Evolutionary conservation across 2,888 invertebrate species (phyloP).

Genomic region (Drosophila helvetica): DNA sequence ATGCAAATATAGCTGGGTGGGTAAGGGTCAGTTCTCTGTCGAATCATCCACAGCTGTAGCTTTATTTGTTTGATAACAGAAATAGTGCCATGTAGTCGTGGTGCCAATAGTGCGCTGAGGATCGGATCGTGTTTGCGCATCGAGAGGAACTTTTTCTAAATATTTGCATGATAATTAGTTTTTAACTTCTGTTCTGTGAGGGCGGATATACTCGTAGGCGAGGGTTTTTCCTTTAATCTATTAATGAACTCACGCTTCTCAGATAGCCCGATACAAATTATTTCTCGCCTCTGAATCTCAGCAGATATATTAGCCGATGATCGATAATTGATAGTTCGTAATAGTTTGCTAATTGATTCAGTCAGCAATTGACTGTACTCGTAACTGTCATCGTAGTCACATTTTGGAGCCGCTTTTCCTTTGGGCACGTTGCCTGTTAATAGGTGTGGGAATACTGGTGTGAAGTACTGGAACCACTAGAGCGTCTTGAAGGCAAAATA

Average conservation of each 20-base stretch:
- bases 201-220: background rate
- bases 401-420: background rate
- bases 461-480: background rate
- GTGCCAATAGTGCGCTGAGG: slow-evolving; percentile 15
- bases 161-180: slow-evolving; percentile 5
- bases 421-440: background rate
- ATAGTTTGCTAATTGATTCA: slow-evolving; percentile 11
- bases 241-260: background rate
- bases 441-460: background rate
- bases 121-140: slow-evolving; percentile 11
- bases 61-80: slow-evolving; percentile 3
- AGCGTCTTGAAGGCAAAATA: background rate
- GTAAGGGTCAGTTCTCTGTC: slow-evolving; percentile 15
- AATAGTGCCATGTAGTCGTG: background rate
- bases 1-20: slow-evolving; percentile 12
- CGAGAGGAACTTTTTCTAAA: background rate
- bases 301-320: background rate
- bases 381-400: background rate
- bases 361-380: background rate
- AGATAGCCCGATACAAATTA: background rate
- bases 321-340: background rate
- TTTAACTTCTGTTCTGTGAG: background rate
- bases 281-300: slow-evolving; percentile 4
- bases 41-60: background rate
- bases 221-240: background rate